These are phyloP conservation scores for Brachyopa scutellaris DNA, from an alignment of 2,888 invertebrate species.

Conservation along the genomic window DNA sequence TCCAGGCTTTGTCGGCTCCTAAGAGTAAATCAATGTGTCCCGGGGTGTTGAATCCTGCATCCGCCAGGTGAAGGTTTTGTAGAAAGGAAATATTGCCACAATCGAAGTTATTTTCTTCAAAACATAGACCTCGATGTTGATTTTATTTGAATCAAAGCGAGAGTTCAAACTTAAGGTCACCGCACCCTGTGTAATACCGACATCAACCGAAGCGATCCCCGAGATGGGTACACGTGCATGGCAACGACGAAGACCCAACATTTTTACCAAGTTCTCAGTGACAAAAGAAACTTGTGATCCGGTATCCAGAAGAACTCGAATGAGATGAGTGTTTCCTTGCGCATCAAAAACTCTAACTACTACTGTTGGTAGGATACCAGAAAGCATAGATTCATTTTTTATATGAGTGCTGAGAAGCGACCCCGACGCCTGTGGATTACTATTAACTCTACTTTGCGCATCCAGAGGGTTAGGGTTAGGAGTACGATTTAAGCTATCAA, in stretches of 20 bases:
- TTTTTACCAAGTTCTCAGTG: not conserved
- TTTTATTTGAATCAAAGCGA: not conserved
- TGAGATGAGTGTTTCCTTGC: not conserved
- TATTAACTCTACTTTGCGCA: not conserved
- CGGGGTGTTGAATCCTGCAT: constrained; percentile 10
- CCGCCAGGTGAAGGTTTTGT: not conserved
- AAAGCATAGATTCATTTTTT: not conserved
- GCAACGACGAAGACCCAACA: not conserved
- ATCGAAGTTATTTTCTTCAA: not conserved
- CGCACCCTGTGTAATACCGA: not conserved
- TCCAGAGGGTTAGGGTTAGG: not conserved
- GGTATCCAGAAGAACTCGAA: not conserved
- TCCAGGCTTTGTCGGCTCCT: constrained; percentile 3
- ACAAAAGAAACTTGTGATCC: not conserved
- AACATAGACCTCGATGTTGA: not conserved
- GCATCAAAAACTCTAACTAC: not conserved
- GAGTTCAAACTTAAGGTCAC: not conserved
- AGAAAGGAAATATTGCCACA: not conserved
- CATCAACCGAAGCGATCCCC: not conserved
- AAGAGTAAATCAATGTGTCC: not conserved
- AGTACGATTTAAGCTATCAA: no score
- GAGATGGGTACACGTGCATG: constrained; percentile 8
- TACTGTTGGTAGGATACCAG: not conserved
- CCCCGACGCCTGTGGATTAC: no score
- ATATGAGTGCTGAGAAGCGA: not conserved